These are phyloP conservation scores for Collichthys lucidus DNA, from an alignment of 2,113 vertebrate genomes.

Conservation along the genomic window DNA sequence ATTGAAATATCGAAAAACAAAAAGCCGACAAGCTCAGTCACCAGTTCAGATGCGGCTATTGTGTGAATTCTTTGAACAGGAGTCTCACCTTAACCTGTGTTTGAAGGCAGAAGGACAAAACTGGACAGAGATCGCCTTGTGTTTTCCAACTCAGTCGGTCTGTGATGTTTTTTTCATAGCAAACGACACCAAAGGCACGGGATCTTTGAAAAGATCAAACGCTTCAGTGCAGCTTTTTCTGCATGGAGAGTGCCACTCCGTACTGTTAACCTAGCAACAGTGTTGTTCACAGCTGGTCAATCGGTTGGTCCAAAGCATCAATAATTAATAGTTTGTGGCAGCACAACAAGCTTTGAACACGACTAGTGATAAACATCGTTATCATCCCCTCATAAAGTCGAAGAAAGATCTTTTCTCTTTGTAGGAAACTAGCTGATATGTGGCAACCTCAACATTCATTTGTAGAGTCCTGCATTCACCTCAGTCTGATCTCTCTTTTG, in stretches of 20 bases:
- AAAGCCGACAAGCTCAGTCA: neutral
- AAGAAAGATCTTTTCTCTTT: no score
- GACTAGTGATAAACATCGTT: no score
- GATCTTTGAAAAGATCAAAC: conserved; percentile 23
- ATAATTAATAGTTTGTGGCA: neutral
- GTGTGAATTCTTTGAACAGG: neutral
- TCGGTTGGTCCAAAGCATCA: neutral
- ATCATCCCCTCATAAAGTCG: no score
- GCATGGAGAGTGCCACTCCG: neutral
- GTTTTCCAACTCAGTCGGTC: neutral
- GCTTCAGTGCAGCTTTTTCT: neutral
- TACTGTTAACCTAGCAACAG: neutral
- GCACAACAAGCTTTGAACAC: neutral
- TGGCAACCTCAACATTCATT: no score
- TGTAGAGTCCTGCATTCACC: no score
- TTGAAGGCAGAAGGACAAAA: neutral
- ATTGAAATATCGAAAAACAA: neutral
- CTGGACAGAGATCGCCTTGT: neutral
- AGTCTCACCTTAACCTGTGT: neutral
- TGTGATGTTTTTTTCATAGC: conserved; percentile 12
- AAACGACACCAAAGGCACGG: conserved; percentile 2
- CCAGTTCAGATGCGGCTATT: neutral
- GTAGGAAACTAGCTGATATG: no score
- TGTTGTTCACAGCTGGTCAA: neutral
- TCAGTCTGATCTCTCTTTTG: no score